These are phyloP conservation scores for Aphelinus certus DNA, from an alignment of 1,140 invertebrate species.

Conservation along the genomic window DNA sequence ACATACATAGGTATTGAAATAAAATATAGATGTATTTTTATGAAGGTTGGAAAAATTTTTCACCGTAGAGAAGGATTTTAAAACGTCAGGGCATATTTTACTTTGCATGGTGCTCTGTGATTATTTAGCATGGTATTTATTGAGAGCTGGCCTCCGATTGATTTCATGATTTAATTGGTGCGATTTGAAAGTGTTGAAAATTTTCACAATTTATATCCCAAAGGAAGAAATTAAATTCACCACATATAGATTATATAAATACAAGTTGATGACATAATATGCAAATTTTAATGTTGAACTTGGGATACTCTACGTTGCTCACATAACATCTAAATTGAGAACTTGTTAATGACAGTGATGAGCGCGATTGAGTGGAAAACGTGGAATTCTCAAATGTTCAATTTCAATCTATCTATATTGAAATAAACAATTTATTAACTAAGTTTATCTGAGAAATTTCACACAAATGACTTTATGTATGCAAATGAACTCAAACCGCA, in stretches of 20 bases:
- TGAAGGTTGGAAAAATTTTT: constrained; percentile 42
- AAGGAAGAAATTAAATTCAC: too few species aligned
- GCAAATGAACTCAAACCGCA: too few species aligned
- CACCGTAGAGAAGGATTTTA: background rate
- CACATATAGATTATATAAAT: too few species aligned
- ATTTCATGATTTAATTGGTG: constrained; percentile 20
- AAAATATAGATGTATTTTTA: constrained; percentile 63
- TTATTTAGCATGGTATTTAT: constrained; percentile 3
- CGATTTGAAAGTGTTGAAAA: background rate
- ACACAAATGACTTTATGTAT: too few species aligned
- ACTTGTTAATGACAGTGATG: too few species aligned
- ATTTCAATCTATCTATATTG: constrained; percentile 15
- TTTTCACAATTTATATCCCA: background rate
- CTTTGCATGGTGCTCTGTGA: background rate
- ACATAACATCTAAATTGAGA: too few species aligned
- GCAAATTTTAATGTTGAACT: too few species aligned
- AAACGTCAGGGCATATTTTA: constrained; percentile 23
- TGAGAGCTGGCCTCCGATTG: constrained; percentile 37
- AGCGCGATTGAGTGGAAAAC: background rate
- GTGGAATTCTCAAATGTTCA: background rate
- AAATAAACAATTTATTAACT: background rate
- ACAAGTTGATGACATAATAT: too few species aligned
- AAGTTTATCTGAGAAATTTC: background rate
- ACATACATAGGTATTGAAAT: constrained; percentile 30
- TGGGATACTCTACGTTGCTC: too few species aligned